Evolutionary conservation across 2,113 vertebrate genomes (phyloP).

Genomic region (Catagonus wagneri): DNA sequence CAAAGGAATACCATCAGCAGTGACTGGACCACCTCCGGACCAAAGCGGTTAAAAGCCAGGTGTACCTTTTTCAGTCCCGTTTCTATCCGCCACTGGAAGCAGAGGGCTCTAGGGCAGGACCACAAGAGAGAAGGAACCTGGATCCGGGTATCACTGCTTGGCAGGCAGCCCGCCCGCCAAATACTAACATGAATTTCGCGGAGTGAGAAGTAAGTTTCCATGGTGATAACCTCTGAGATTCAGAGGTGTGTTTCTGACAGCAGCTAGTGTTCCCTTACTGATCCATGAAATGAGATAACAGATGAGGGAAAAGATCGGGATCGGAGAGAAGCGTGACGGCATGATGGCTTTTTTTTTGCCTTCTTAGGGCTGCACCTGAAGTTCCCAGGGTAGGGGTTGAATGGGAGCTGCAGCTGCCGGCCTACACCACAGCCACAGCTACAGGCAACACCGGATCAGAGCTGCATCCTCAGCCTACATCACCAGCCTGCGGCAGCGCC

Average conservation of each 20-base stretch:
- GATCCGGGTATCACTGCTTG: background rate
- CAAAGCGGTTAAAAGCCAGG: background rate
- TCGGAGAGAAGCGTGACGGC: accelerated
- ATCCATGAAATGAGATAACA: accelerated
- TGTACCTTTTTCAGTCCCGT: background rate
- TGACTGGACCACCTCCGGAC: background rate
- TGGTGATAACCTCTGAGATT: background rate
- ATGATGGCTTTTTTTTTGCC: no score
- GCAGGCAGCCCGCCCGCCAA: background rate
- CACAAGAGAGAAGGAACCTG: background rate
- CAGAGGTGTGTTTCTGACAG: background rate
- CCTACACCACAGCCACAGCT: no score
- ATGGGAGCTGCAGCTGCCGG: no score
- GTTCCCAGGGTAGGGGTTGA: no score
- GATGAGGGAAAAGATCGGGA: background rate
- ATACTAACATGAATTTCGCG: background rate
- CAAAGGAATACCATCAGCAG: background rate
- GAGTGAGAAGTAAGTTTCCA: background rate
- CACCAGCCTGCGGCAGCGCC: no score
- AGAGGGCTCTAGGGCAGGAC: background rate
- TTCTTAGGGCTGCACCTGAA: no score
- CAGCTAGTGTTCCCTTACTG: background rate
- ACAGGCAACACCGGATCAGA: no score
- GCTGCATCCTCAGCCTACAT: no score
- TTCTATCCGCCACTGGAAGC: background rate